Base-by-base conservation (phyloP, 1,140 invertebrate genomes). In the Drosophila triauraria region DNA sequence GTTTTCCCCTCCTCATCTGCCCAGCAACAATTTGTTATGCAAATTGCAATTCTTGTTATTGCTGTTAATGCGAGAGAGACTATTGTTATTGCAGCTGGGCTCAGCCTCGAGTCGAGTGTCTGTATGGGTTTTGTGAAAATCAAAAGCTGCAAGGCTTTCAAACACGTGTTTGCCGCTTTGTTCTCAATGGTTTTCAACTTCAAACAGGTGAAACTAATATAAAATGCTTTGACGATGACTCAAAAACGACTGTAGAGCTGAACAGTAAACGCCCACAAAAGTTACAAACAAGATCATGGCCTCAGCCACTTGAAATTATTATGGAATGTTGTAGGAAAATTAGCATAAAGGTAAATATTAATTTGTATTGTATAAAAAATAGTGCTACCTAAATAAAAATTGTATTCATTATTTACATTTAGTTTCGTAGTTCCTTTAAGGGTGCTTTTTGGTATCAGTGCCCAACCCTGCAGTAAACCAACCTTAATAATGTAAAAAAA, bases 11-110 rank as follows among this genome's bases (percentile, higher is more conserved):
- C 42, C 32, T 25, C 53, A 56, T 56, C 60, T 42, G 42, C 23
- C 42, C 35, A 40, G 23, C 20, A 42, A 56, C 77, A 87, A 90
- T 81, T 90, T 88, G 85, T 88, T 88, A 88, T 88, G 84, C 85
- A 88, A 88, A 90, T 88, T 70, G 76, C 65, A 51, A 77, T 78
- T 78, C 54, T 50, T 75, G 71, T 63, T 75, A 48, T 75, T 75
- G 64, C 43, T 10, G 32, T 10, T 67, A 67, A 67, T 63, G 60
- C 64, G 15, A 48, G 44, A 48, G 44, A 25, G 53, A 56, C 53
- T 32, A 51, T 75, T 87, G 67, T 76, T 47, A 40, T 53, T 65
- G 40, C 67, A 61, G 54, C 48, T 85, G 78, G 72, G 81, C 48
- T 54, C 65, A 63, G 65, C 82, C 78, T 86, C 84, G 78, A 64